phyloP scores from a whole-genome alignment of 2,113 vertebrate genomes.

The Pardalotus punctatus region DNA sequence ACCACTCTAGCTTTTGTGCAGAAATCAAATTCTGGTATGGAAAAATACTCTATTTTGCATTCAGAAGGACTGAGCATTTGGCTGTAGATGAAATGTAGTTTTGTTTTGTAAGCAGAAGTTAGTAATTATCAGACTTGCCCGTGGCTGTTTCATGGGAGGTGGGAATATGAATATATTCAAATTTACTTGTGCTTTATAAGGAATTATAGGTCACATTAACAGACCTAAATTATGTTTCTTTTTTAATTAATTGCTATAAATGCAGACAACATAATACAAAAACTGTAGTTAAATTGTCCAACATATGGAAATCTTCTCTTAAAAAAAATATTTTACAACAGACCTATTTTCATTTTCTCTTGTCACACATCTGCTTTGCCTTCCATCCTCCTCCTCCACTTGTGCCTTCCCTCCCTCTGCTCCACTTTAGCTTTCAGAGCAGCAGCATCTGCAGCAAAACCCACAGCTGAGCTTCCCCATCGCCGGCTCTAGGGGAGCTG shows the following conservation, averaged over 20 bases:
- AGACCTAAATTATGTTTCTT: not conserved
- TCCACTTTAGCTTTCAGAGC: not conserved
- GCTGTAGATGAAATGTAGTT: conserved; percentile 16
- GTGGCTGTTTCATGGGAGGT: not conserved
- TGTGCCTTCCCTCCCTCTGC: not conserved
- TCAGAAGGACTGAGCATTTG: not conserved
- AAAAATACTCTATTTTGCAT: conserved; percentile 14
- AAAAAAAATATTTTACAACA: not conserved
- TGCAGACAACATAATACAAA: not conserved
- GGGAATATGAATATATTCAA: not conserved
- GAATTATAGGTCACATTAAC: not conserved
- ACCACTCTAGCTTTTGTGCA: not conserved
- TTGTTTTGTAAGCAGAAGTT: conserved; percentile 19
- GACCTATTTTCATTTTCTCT: not conserved
- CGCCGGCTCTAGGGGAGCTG: not conserved
- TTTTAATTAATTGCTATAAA: not conserved
- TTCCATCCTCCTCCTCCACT: not conserved
- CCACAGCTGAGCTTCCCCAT: not conserved
- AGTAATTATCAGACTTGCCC: conserved; percentile 5
- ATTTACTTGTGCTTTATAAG: not conserved
- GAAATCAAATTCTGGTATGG: not conserved
- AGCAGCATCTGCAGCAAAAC: not conserved
- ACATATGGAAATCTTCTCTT: not conserved
- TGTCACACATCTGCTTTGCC: not conserved
- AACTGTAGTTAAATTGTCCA: not conserved